These are phyloP conservation scores for Reticulitermes lucifugus DNA, from an alignment of 2,888 invertebrate genomes.

Conservation along the genomic window DNA sequence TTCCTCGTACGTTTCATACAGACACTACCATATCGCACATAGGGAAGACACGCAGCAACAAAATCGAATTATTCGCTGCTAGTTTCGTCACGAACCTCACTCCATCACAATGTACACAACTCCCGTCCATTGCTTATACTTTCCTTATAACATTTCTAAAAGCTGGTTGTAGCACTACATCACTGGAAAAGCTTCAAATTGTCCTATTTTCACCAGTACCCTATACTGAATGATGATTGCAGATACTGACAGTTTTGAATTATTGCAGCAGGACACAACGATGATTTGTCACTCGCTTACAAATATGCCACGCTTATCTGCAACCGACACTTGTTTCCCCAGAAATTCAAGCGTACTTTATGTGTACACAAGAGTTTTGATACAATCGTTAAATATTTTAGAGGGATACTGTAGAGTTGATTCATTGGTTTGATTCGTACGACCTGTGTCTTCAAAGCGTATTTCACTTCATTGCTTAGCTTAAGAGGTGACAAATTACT, in stretches of 20 bases:
- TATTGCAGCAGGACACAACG: not conserved
- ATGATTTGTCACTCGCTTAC: not conserved
- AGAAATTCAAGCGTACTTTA: not conserved
- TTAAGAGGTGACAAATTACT: no score
- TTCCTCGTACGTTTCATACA: no score
- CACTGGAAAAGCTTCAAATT: not conserved
- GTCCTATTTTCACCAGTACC: not conserved
- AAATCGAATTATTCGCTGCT: not conserved
- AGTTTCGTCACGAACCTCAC: not conserved
- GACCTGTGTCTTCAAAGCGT: not conserved
- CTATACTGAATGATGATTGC: not conserved
- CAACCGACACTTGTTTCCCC: not conserved
- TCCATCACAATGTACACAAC: not conserved
- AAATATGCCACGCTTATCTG: conserved; percentile 12
- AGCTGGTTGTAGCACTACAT: not conserved
- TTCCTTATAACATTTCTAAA: not conserved
- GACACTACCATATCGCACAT: not conserved
- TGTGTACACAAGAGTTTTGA: not conserved
- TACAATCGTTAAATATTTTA: not conserved
- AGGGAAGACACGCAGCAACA: not conserved
- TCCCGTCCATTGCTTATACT: not conserved
- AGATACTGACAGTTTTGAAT: not conserved
- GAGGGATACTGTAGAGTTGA: not conserved
- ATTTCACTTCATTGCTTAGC: not conserved
- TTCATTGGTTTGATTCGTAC: not conserved